These are phyloP conservation scores for Scolopax rusticola DNA, from an alignment of 2,797 vertebrate species.

Conservation along the genomic window DNA sequence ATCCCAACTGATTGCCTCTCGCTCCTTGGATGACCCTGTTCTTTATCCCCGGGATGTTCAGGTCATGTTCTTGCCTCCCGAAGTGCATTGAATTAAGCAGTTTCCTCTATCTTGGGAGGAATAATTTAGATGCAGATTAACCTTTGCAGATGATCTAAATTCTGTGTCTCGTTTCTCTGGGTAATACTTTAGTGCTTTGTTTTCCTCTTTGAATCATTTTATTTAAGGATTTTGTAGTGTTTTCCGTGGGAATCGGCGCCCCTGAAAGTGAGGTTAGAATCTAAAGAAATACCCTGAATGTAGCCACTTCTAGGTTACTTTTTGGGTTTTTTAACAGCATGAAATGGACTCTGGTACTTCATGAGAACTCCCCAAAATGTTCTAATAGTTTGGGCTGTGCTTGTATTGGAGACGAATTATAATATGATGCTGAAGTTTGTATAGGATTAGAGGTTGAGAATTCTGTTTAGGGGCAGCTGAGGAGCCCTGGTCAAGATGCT, in stretches of 20 bases:
- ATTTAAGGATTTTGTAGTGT: neutral
- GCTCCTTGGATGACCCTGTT: neutral
- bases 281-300: neutral
- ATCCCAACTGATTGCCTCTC: neutral
- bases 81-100: neutral
- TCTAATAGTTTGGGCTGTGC: rapidly evolving
- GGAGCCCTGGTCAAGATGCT: neutral
- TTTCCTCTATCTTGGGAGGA: neutral
- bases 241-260: neutral
- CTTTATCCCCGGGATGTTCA: neutral
- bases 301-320: neutral
- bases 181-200: neutral
- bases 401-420: neutral
- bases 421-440: rapidly evolving
- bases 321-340: neutral
- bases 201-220: neutral
- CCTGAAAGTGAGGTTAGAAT: neutral
- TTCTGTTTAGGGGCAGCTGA: neutral
- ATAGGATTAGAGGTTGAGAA: neutral
- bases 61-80: neutral
- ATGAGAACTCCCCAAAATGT: neutral
- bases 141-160: neutral
- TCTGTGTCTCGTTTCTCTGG: neutral
- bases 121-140: neutral
- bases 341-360: neutral